Conservation (phyloP, 2,113 vertebrate species). For the Pteruthius melanotis region DNA sequence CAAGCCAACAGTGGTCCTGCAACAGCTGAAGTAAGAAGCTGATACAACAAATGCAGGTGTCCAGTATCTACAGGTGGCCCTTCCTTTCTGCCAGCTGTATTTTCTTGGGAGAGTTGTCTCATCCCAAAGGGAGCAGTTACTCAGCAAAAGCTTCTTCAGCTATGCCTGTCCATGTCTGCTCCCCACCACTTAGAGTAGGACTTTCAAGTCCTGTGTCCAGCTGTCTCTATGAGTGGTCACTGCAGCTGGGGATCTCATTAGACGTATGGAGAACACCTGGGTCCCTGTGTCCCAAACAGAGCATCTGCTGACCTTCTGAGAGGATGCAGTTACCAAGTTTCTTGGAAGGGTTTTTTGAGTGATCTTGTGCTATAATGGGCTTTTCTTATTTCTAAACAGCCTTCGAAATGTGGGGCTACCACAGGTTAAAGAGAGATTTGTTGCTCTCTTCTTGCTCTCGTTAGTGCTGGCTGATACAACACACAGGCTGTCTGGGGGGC, state of each 20-base stretch:
- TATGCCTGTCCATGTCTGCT: background rate
- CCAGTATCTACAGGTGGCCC: background rate
- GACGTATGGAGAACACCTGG: background rate
- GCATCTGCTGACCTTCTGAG: background rate
- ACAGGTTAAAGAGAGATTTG: background rate
- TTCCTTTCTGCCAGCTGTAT: background rate
- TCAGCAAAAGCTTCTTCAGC: background rate
- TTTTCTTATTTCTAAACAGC: background rate
- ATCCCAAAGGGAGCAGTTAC: background rate
- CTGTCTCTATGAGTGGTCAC: background rate
- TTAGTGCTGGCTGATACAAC: background rate
- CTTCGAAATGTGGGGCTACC: background rate
- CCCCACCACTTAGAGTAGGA: background rate
- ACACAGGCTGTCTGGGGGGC: fast-evolving
- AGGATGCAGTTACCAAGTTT: background rate
- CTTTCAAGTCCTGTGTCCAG: background rate
- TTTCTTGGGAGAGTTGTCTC: background rate
- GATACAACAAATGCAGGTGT: background rate
- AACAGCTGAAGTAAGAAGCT: background rate
- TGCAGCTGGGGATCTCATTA: fast-evolving
- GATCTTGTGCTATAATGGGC: background rate
- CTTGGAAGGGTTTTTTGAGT: background rate
- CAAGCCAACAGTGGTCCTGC: background rate
- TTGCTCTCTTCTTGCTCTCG: background rate
- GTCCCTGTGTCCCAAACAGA: background rate